Percentiles rank a stretch among this genome's conserved stretches.
These are phyloP conservation scores for Lanius ludovicianus DNA, from an alignment of 2,113 vertebrate genomes.

Conservation along the genomic window DNA sequence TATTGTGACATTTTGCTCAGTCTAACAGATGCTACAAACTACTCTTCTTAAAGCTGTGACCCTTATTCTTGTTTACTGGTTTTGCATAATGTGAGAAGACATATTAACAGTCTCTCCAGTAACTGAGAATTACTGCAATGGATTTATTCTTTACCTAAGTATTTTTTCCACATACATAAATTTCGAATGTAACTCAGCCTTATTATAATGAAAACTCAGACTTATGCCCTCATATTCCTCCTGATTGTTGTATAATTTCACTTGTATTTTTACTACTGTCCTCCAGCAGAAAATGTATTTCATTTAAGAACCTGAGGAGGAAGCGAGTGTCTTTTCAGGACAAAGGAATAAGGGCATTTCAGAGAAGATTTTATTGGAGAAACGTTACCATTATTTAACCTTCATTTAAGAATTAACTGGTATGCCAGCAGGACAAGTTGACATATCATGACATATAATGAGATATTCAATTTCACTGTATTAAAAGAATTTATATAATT, in stretches of 20 bases:
- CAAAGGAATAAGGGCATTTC: neutral
- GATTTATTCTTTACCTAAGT: neutral
- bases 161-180: neutral
- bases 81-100: constrained; percentile 3
- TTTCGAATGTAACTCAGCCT: neutral
- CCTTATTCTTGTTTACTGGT: constrained; percentile 16
- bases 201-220: neutral
- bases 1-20: constrained; percentile 38
- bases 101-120: neutral
- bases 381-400: neutral
- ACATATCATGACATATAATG: neutral
- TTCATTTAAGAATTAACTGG: neutral
- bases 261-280: neutral
- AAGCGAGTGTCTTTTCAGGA: neutral
- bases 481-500: neutral
- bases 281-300: neutral
- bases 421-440: neutral
- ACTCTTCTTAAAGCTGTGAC: constrained; percentile 9
- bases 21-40: constrained; percentile 23
- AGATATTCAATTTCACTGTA: neutral
- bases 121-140: neutral
- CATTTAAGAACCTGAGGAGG: neutral
- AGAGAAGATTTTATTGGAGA: neutral
- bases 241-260: neutral
- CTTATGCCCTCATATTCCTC: neutral